These are phyloP conservation scores for Lepidocolaptes lacrymiger DNA, from an alignment of 2,797 vertebrate species.

Conservation along the genomic window DNA sequence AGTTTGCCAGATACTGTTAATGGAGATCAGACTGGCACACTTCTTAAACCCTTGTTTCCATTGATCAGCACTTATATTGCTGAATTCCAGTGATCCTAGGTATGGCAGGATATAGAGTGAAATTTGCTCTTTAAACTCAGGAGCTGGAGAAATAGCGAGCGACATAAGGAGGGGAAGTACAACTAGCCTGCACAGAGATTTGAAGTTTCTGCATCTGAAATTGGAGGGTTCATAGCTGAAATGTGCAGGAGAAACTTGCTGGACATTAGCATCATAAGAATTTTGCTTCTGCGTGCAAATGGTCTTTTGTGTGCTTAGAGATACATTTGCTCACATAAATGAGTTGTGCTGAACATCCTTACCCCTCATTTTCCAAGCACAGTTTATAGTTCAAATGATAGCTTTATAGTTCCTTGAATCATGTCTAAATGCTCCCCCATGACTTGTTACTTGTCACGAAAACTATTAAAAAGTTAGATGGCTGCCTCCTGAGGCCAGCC, in stretches of 20 bases:
- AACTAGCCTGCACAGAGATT: not conserved
- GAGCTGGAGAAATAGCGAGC: not conserved
- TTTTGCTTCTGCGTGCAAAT: not conserved
- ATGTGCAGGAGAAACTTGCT: not conserved
- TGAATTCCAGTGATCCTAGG: not conserved
- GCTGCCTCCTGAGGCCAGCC: not conserved
- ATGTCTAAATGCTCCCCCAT: conserved; percentile 10
- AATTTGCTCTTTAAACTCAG: not conserved
- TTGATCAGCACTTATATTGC: not conserved
- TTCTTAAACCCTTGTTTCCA: not conserved
- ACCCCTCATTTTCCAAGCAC: not conserved
- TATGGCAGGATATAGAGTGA: not conserved
- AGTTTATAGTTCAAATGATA: not conserved
- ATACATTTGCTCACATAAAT: not conserved
- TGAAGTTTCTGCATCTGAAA: not conserved
- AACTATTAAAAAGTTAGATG: not conserved
- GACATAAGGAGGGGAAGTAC: not conserved
- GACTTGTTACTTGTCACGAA: conserved; percentile 18
- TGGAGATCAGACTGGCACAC: not conserved
- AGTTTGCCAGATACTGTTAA: not conserved
- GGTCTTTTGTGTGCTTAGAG: not conserved
- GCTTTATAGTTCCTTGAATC: not conserved
- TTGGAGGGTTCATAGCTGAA: not conserved
- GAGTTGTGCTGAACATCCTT: not conserved
- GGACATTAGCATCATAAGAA: not conserved